Evolutionary conservation across 1,140 invertebrate species (phyloP), one percentile per base, ranked within the genome.

Genomic region (Micrasema minimum): DNA sequence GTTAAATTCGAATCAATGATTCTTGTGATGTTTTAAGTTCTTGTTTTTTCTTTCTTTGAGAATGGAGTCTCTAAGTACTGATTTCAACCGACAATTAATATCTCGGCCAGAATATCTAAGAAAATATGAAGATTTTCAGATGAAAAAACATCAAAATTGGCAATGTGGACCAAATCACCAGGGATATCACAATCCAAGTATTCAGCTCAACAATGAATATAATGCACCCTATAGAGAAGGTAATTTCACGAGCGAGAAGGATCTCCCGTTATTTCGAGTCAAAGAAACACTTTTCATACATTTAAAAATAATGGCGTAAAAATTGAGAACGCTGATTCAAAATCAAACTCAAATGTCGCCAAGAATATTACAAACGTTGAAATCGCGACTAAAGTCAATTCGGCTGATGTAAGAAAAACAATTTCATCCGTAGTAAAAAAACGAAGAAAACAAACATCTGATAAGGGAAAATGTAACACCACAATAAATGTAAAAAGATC

Each of bases 351-450:
- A 23, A 53, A 20, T 26, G 22, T 23, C 10, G 50, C 10, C 1
- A 53, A 53, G 5, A 26, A 31, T 53, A 20, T n/a, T n/a, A n/a
- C n/a, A n/a, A n/a, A n/a, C n/a, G n/a, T n/a, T n/a, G n/a, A n/a
- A n/a, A n/a, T n/a, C n/a, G n/a, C n/a, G n/a, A n/a, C 11, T 7
- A 66, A 66, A 50, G 46, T 53, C 1, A 37, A 50, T 50, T 69
- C 67, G 1, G 43, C 16, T n/a, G 68, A 71, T 38, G 45, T 74
- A 2, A 74, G 71, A 53, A 74, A 67, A 43, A 57, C 72, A 6
- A 74, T 74, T 31, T 67, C 64, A 12, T 71, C 65, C 5, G 72
- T 57, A 0, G 72, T 74, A 0, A 69, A 48, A 45, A 74, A 41
- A 55, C 20, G 69, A 31, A 67, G 67, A 55, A 74, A 74, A 37